phyloP scores from a whole-genome alignment of 2,888 invertebrate species.

The Sturmia bella region DNA sequence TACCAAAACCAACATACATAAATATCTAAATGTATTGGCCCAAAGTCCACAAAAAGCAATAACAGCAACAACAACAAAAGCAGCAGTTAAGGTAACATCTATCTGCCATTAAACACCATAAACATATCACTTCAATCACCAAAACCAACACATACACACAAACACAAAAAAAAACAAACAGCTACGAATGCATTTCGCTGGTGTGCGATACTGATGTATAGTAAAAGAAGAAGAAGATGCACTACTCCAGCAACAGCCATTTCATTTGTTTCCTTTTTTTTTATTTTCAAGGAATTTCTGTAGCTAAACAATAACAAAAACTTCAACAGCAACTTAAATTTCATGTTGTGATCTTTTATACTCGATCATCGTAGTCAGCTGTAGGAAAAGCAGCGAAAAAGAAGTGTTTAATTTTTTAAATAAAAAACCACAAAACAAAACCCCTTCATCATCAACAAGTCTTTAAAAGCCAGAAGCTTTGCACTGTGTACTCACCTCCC shows the following conservation, averaged over 20 bases:
- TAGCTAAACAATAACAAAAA: constrained; percentile 36
- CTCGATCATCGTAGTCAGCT: constrained; percentile 57
- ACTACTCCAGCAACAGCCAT: constrained; percentile 26
- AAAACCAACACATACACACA: constrained; percentile 3
- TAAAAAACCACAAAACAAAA: constrained; percentile 6
- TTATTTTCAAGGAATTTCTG: constrained; percentile 58
- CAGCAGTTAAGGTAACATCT: constrained; percentile 29
- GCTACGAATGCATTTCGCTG: constrained; percentile 16
- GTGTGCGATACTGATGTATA: constrained; percentile 5
- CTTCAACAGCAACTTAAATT: constrained; percentile 18
- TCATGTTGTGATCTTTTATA: constrained; percentile 66
- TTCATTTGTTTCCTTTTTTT: too few species aligned
- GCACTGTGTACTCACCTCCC: constrained; percentile 50
- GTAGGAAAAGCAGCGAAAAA: constrained; percentile 1
- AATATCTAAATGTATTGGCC: constrained; percentile 1
- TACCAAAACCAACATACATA: constrained; percentile 40
- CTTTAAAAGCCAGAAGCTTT: constrained; percentile 66
- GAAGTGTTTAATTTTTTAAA: background rate
- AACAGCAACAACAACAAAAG: background rate
- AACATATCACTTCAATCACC: constrained; percentile 60
- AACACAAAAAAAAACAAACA: background rate
- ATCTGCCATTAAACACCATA: constrained; percentile 57
- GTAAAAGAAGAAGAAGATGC: background rate
- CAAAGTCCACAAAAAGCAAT: background rate
- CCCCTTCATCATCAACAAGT: constrained; percentile 43